Evolutionary conservation across 1,140 invertebrate genomes (phyloP), one percentile per base, ranked within the genome.

Genomic region (Zaprionus tsacasi): DNA sequence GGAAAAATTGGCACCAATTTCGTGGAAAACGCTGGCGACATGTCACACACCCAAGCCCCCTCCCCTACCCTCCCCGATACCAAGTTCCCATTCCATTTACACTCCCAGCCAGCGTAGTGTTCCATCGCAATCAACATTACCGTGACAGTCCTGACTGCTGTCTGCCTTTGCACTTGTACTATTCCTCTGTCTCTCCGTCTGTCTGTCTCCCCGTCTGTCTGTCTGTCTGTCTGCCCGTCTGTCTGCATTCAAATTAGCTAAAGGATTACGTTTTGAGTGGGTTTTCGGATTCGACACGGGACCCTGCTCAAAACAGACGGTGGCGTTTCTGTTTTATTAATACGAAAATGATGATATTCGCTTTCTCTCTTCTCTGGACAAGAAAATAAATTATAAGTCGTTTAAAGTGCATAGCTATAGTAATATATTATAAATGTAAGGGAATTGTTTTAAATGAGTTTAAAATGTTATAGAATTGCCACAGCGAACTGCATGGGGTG

Each of bases 1-100:
- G 86, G 78, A 90, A 89, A 91, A 90, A 90, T 90, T 90, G 86
- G 86, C 86, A 90, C 79, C 87, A 90, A 90, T 90, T 90, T 80
- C 81, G 67, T 83, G 70, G 77, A 75, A 87, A 87, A 72, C 83
- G 83, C 69, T 83, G 80, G 83, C 83, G 83, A 88, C 83, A 88
- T 89, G 78, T 89, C 83, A 79, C 69, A 67, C 11, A 69, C 54
- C 27, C 63, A 50, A 59, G 11, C 17, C 25, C 50, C 21, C 21
- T 21, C 21, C 21, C 21, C 21, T n/a, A n/a, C 21, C 21, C 21
- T 21, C 21, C 21, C 21, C 45, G 17, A 25, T 17, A n/a, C 27
- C 70, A 38, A n/a, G 59, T 33, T 11, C 48, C 10, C 21, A 8
- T 35, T 21, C 56, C 10, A 48, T 27, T 12, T 35, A 7, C 57